phyloP scores from a whole-genome alignment of 2,888 invertebrate species.

The Torymus texanus region DNA sequence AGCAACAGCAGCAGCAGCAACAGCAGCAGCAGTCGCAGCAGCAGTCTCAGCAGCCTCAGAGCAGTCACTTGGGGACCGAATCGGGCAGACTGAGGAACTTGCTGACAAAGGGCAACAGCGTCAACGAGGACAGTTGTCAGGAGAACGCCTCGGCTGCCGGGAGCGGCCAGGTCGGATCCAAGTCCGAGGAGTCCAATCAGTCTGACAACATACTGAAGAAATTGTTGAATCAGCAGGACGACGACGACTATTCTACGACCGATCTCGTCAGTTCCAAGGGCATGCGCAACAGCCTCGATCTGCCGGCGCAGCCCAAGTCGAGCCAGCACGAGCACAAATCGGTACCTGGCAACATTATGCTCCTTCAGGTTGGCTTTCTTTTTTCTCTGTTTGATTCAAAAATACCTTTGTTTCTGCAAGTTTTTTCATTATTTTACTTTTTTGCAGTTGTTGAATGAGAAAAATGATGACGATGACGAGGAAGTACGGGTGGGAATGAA shows the following conservation, averaged over 20 bases:
- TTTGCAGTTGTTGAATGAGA: slow-evolving; percentile 86
- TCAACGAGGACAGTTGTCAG: slow-evolving; percentile 62
- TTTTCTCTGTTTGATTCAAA: not conserved
- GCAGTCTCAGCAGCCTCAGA: slow-evolving; percentile 70
- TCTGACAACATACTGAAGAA: slow-evolving; percentile 79
- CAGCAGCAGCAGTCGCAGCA: slow-evolving; percentile 63
- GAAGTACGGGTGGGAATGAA: slow-evolving; percentile 79
- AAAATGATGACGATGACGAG: slow-evolving; percentile 86
- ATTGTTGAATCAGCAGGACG: slow-evolving; percentile 82
- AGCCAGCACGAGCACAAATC: slow-evolving; percentile 56
- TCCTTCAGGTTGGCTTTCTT: slow-evolving; percentile 78
- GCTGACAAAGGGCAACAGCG: slow-evolving; percentile 73
- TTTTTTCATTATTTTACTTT: not conserved
- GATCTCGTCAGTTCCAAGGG: slow-evolving; percentile 22
- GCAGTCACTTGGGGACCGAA: slow-evolving; percentile 65
- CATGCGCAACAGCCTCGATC: slow-evolving; percentile 34
- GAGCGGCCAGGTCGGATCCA: slow-evolving; percentile 47
- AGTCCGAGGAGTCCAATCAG: slow-evolving; percentile 70
- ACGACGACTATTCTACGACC: slow-evolving; percentile 76
- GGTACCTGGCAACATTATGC: slow-evolving; percentile 79
- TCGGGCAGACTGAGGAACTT: slow-evolving; percentile 77
- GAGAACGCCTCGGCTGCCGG: slow-evolving; percentile 58
- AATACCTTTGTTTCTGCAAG: not conserved
- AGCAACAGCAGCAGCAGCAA: slow-evolving; percentile 77
- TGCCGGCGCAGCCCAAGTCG: slow-evolving; percentile 32